Evolutionary conservation across 2,888 invertebrate species (phyloP).

Genomic region (Hyppa rectilinea): DNA sequence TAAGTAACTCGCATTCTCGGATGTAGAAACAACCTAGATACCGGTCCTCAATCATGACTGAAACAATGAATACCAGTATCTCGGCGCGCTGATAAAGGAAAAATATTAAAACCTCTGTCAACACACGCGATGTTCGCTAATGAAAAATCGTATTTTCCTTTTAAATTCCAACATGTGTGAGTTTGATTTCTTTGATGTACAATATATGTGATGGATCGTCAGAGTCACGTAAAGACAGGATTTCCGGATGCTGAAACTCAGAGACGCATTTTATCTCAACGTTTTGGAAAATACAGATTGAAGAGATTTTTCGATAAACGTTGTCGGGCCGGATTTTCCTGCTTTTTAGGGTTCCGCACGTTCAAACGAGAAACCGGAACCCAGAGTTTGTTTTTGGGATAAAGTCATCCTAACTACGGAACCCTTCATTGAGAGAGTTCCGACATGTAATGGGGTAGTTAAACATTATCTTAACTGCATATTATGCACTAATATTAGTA

Average conservation of each 20-base stretch:
- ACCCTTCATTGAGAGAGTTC: too few relatives aligned
- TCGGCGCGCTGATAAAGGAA: background rate
- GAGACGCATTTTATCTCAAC: background rate
- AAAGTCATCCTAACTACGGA: too few relatives aligned
- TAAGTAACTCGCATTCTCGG: background rate
- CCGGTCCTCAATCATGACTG: background rate
- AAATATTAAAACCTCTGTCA: background rate
- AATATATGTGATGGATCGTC: background rate
- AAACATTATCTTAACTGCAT: too few relatives aligned
- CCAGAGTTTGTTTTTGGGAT: too few relatives aligned
- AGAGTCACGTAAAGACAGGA: background rate
- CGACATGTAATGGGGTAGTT: too few relatives aligned
- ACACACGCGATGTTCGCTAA: constrained; percentile 22
- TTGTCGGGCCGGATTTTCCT: constrained; percentile 4
- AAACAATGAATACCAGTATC: constrained; percentile 13
- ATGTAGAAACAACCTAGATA: background rate
- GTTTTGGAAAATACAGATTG: background rate
- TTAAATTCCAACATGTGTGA: constrained; percentile 12
- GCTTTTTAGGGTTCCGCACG: too few relatives aligned
- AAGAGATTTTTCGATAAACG: background rate
- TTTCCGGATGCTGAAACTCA: constrained; percentile 4
- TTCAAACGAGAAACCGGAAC: too few relatives aligned
- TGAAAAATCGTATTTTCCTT: constrained; percentile 18
- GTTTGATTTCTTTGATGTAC: constrained; percentile 32
- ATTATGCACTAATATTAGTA: too few relatives aligned